Conservation (phyloP, 2,113 vertebrate species). For the Hoplias malabaricus region DNA sequence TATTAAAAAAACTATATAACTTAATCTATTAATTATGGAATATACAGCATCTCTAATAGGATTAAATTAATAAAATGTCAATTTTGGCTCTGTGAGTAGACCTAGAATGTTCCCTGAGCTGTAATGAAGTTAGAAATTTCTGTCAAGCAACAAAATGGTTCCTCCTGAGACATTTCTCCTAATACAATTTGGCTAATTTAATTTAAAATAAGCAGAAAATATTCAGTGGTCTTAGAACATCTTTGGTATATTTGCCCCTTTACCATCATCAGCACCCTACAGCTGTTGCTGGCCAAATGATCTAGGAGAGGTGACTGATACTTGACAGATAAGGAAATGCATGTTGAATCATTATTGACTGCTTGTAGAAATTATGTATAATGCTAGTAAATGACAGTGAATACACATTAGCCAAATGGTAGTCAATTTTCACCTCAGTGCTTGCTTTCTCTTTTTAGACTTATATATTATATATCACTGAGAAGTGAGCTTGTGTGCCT, state of each 20-base stretch:
- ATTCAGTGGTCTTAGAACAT: slow-evolving; percentile 3
- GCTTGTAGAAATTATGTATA: not conserved
- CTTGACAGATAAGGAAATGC: too few species aligned
- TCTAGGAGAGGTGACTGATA: not conserved
- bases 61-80: not conserved
- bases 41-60: not conserved
- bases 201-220: slow-evolving; percentile 39
- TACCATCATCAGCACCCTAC: not conserved
- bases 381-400: not conserved
- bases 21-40: not conserved
- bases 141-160: not conserved
- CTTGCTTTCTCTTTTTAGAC: not conserved
- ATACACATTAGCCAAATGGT: not conserved
- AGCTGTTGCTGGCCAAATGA: not conserved
- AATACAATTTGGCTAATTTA: slow-evolving; percentile 44
- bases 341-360: not conserved
- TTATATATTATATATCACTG: not conserved
- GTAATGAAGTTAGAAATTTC: not conserved
- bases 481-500: too few species aligned
- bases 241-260: not conserved
- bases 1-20: not conserved
- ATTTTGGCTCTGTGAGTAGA: not conserved
- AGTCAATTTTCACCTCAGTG: not conserved
- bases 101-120: not conserved
- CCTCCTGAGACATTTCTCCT: not conserved